A percentile compares a stretch with the other conserved stretches of the same genome.
phyloP scores from a whole-genome alignment of 2,888 invertebrate species.

The Cylindroiulus punctatus region DNA sequence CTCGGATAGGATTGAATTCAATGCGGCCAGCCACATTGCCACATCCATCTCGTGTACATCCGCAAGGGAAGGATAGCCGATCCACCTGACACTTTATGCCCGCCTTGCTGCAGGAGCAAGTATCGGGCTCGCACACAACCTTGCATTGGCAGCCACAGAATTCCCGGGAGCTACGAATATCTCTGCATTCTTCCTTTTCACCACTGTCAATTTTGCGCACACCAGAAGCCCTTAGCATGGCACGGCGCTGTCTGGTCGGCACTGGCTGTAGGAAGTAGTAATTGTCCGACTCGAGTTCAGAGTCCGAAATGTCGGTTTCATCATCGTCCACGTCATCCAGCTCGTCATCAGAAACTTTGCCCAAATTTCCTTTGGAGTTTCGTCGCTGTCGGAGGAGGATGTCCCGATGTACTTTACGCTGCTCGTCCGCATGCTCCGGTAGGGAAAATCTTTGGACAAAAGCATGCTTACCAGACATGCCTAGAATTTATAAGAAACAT shows the following conservation, averaged over 20 bases:
- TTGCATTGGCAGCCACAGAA: slow-evolving; percentile 94
- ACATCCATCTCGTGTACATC: slow-evolving; percentile 94
- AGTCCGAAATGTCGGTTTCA: slow-evolving; percentile 69
- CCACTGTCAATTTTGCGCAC: slow-evolving; percentile 90
- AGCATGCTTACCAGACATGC: slow-evolving; percentile 79
- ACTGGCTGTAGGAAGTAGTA: slow-evolving; percentile 92
- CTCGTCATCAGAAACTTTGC: slow-evolving; percentile 60
- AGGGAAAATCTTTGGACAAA: slow-evolving; percentile 82
- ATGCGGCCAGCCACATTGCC: slow-evolving; percentile 91
- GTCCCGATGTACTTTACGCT: slow-evolving; percentile 85
- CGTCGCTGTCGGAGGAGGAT: slow-evolving; percentile 66
- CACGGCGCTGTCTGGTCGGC: slow-evolving; percentile 87
- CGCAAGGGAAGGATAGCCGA: slow-evolving; percentile 94
- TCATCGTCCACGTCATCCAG: slow-evolving; percentile 62
- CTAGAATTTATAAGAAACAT: slow-evolving; percentile 67
- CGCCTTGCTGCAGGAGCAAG: slow-evolving; percentile 91
- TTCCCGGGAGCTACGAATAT: slow-evolving; percentile 90
- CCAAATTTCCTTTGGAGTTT: slow-evolving; percentile 62
- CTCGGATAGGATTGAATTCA: slow-evolving; percentile 95
- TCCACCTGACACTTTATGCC: slow-evolving; percentile 99
- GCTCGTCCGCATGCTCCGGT: slow-evolving; percentile 87
- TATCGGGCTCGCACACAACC: slow-evolving; percentile 93
- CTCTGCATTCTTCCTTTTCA: slow-evolving; percentile 94
- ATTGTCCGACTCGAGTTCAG: slow-evolving; percentile 86
- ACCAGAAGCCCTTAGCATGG: slow-evolving; percentile 89